A percentile compares a stretch with the other conserved stretches of the same genome.
These are phyloP conservation scores for Netelia virgata DNA, from an alignment of 2,888 invertebrate species.

Conservation along the genomic window DNA sequence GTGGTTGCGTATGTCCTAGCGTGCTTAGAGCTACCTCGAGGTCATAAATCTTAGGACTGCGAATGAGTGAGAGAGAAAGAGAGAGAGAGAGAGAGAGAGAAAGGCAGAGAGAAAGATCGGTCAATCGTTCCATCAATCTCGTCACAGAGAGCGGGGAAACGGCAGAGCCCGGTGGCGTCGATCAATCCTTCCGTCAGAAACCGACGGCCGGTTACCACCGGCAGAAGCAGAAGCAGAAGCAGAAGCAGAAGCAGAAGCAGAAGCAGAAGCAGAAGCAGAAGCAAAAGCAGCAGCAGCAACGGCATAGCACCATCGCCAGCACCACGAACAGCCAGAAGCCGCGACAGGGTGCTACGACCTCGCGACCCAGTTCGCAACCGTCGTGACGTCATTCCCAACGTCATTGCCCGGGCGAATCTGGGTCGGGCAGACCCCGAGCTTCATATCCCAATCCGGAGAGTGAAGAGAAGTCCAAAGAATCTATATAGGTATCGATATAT, in stretches of 20 bases:
- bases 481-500: no score
- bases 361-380: conserved; percentile 81
- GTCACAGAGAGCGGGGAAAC: conserved; percentile 44
- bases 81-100: conserved; percentile 8
- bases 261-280: no score
- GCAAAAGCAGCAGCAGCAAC: conserved; percentile 3
- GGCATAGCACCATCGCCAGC: conserved; percentile 49
- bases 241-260: no score
- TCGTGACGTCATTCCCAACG: conserved; percentile 83
- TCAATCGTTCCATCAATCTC: conserved; percentile 66
- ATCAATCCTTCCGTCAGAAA: conserved; percentile 71
- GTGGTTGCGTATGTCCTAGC: conserved; percentile 10
- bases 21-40: conserved; percentile 6
- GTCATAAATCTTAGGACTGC: conserved; percentile 24
- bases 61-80: background rate
- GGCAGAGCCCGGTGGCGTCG: conserved; percentile 49
- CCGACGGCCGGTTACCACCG: conserved; percentile 61
- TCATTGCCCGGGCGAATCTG: conserved; percentile 87
- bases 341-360: conserved; percentile 81
- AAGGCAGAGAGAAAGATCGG: conserved; percentile 46
- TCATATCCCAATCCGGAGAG: conserved; percentile 81
- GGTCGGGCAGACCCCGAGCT: conserved; percentile 89
- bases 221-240: background rate
- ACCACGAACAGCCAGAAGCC: conserved; percentile 47
- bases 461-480: background rate